Base-by-base conservation (phyloP, 2,888 invertebrate genomes). In the Stictocephala bisonia region DNA sequence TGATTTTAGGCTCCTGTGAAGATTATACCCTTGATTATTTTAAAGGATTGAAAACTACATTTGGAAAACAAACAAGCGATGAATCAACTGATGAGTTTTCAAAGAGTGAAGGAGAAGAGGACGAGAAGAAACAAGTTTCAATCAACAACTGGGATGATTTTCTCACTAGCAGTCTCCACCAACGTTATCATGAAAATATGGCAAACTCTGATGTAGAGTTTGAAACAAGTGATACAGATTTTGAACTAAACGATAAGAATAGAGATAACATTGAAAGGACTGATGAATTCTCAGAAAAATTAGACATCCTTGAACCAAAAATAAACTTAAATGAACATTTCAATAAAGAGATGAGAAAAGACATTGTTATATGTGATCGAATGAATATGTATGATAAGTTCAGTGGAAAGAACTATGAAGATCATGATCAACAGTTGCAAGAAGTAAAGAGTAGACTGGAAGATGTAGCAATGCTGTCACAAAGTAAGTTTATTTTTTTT, bases 1-100 rank as follows among this genome's bases (percentile, higher is more conserved):
- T 89, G 3, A 87, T 88, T 11, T 78, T 89, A 41, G 88, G 88
- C 1, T 86, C 88, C 0, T 88, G 87, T 77, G 88, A 88, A 77
- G 87, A 87, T 78, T 87, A 86, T 78, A 84, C 86, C 0, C 81
- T 87, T 40, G 88, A 88, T 73, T 82, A 85, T 35, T 87, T 85
- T 79, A 87, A 86, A 79, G 86, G 85, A 0, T 79, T 85, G 0
- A 88, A 88, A 81, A 84, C 87, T 0, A 81, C 87, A 48, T 80
- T 84, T 35, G 74, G 72, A 31, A 75, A 51, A 29, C 71, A 72
- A 58, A 68, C 22, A 20, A 64, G 48, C 26, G 72, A 70, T 27
- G 71, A 75, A 27, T 67, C 67, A 3, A 69, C 60, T 18, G 68
- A 72, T 24, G 68, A 72, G 24, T 41, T 71, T 18, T 53, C 48